phyloP scores from a whole-genome alignment of 2,888 invertebrate species.

The Eristalinus aeneus region DNA sequence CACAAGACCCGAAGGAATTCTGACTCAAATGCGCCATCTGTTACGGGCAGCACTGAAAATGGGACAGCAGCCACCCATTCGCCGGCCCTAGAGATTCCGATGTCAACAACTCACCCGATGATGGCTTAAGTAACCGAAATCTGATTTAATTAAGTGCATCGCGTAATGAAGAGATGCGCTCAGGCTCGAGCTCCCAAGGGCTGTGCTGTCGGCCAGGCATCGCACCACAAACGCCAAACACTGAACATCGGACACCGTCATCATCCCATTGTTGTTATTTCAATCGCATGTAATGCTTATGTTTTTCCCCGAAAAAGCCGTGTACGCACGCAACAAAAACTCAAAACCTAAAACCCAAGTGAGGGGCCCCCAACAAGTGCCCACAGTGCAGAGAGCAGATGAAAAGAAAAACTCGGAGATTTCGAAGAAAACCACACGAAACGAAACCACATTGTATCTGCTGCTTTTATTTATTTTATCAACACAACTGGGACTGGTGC shows the following conservation, averaged over 20 bases:
- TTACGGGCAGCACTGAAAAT: neutral
- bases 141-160: slow-evolving; percentile 55
- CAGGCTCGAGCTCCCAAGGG: neutral
- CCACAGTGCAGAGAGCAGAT: slow-evolving; percentile 25
- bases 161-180: slow-evolving; percentile 46
- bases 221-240: slow-evolving; percentile 15
- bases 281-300: slow-evolving; percentile 66
- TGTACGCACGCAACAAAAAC: slow-evolving; percentile 45
- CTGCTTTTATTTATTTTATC: slow-evolving; percentile 67
- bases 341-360: neutral
- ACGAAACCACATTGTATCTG: slow-evolving; percentile 58
- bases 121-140: slow-evolving; percentile 64
- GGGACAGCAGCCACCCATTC: neutral
- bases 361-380: slow-evolving; percentile 52
- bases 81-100: neutral
- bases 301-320: slow-evolving; percentile 57
- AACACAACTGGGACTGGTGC: slow-evolving; percentile 60
- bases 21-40: neutral
- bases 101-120: slow-evolving; percentile 1
- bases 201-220: neutral
- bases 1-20: neutral
- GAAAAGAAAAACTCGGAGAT: slow-evolving; percentile 58
- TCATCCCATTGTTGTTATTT: slow-evolving; percentile 60
- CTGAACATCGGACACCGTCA: slow-evolving; percentile 17
- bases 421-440: slow-evolving; percentile 71